Base-by-base conservation (phyloP, 2,113 vertebrate species). In the Nanorana parkeri region DNA sequence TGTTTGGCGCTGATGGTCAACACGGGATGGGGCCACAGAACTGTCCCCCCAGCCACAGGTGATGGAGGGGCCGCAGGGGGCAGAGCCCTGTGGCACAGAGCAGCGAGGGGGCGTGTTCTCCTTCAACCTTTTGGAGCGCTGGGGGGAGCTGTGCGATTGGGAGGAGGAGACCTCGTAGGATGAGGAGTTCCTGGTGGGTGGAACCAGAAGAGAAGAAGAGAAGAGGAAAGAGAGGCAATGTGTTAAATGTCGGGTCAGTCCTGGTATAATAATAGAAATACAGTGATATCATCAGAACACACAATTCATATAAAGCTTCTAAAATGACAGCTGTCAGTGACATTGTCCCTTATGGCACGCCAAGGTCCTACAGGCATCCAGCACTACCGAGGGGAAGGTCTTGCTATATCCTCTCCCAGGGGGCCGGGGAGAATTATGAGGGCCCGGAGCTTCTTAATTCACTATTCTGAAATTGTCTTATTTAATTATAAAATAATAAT, bases 71-170 rank as follows among this genome's bases (percentile, higher is more conserved):
- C 88, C 92, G 86, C 96, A 96, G 84, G 95, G 91, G 0, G 94
- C 91, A 87, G 94, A 93, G 85, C 87, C 95, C 88, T 96, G 97
- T 56, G 94, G 93, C 88, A 96, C 92, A 20, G 96, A 95, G 5
- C 97, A 98, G 65, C 97, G 97, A 0, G 98, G 98, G 0, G 98
- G 97, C 0, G 97, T 99, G 92, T 99, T 99, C 89, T 99, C 97
- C 90, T 99, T 99, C 85, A 99, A 96, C 1, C 97, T 95, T 56
- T 99, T 99, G 0, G 97, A 99, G 77, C 97, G 94, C 91, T 99
- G 98, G 0, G 98, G 97, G 0, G 98, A 99, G 80, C 93, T 91
- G 87, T 96, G 81, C 47, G 93, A 89, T 89, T 99, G 98, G 0
- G 96, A 97, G 83, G 97, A 99, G 3, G 96, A 95, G 66, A 98